These are phyloP conservation scores for Cylindroiulus punctatus DNA, from an alignment of 2,888 invertebrate genomes.

Conservation along the genomic window DNA sequence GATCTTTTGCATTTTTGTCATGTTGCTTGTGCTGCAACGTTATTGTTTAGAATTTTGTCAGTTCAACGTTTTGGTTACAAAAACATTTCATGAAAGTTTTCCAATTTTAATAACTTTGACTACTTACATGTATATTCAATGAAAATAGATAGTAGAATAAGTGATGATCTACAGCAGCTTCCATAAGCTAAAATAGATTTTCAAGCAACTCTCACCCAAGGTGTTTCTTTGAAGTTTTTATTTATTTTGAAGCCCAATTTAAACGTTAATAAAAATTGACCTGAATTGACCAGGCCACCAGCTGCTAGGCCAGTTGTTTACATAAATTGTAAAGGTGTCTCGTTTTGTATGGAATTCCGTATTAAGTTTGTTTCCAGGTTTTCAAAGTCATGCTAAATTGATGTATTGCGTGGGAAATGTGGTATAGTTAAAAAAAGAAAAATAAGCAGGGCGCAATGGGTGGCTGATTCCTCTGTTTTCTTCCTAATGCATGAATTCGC, in stretches of 20 bases:
- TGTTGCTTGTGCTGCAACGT: no score
- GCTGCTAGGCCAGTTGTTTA: neutral
- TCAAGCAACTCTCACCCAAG: neutral
- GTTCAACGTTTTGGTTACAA: no score
- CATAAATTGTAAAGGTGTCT: neutral
- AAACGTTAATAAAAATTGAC: neutral
- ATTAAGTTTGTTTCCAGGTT: neutral
- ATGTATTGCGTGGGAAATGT: slow-evolving; percentile 14
- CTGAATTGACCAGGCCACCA: neutral
- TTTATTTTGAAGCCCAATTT: neutral
- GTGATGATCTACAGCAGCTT: no score
- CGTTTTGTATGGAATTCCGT: neutral
- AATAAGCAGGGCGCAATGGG: slow-evolving; percentile 25
- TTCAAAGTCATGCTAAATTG: slow-evolving; percentile 36
- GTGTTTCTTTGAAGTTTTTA: neutral
- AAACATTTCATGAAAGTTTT: no score
- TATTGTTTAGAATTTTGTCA: no score
- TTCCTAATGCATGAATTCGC: slow-evolving; percentile 3
- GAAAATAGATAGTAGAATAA: neutral
- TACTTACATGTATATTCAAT: neutral
- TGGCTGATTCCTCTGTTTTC: neutral
- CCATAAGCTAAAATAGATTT: neutral
- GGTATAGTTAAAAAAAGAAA: neutral
- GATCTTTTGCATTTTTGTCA: no score
- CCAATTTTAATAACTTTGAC: neutral